Evolutionary conservation across 1,140 invertebrate species (phyloP).

Genomic region (Elysia chlorotica): DNA sequence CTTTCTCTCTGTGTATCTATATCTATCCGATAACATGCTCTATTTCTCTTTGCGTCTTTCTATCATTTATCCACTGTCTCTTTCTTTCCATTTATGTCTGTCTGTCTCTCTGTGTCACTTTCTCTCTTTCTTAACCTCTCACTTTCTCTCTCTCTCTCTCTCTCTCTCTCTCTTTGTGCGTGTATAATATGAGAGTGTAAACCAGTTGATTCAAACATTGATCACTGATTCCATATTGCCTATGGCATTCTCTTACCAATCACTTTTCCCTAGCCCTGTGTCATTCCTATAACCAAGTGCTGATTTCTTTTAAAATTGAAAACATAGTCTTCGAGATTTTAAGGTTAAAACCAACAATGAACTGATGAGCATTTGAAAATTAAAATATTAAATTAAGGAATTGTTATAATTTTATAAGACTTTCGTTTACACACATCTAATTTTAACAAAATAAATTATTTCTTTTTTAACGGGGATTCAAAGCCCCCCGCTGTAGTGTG

Average conservation of each 20-base stretch:
- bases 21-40: neutral
- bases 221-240: too few relatives aligned
- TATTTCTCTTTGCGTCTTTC: neutral
- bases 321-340: neutral
- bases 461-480: too few relatives aligned
- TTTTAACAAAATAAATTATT: too few relatives aligned
- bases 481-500: too few relatives aligned
- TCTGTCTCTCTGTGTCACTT: neutral
- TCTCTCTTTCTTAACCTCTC: neutral
- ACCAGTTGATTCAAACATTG: too few relatives aligned
- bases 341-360: too few relatives aligned
- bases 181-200: too few relatives aligned
- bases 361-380: too few relatives aligned
- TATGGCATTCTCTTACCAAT: neutral
- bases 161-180: neutral
- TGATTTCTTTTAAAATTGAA: neutral
- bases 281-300: neutral
- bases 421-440: too few relatives aligned
- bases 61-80: conserved; percentile 5
- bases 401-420: too few relatives aligned
- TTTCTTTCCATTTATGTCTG: neutral
- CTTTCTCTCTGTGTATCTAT: neutral
- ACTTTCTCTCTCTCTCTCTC: neutral
- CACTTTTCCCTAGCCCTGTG: neutral
- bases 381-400: too few relatives aligned